A percentile compares a stretch with the other conserved stretches of the same genome.
Conservation (phyloP, 2,113 vertebrate genomes). For the Ailuropoda melanoleuca region DNA sequence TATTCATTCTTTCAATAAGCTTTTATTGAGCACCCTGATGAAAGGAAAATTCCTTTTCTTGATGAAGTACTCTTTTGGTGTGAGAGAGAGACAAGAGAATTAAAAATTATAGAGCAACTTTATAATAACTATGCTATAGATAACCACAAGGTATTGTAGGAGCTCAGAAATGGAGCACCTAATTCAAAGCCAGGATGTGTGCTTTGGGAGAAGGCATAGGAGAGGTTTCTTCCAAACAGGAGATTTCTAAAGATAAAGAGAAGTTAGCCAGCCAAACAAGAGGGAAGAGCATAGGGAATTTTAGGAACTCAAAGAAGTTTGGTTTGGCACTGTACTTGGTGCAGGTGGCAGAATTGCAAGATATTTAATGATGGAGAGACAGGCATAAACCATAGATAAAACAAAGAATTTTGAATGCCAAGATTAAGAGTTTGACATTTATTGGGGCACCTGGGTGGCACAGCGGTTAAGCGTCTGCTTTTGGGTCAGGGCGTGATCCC, state of each 20-base stretch:
- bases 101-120: neutral
- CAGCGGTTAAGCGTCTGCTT: too few species aligned
- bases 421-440: neutral
- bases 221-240: neutral
- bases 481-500: too few species aligned
- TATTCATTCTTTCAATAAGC: neutral
- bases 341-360: neutral
- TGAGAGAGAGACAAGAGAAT: neutral
- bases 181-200: neutral
- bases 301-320: neutral
- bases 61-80: neutral
- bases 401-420: conserved; percentile 24
- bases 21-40: neutral
- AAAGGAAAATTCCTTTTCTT: neutral
- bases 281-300: neutral
- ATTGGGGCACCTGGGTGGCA: too few species aligned
- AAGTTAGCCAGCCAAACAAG: neutral
- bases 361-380: neutral
- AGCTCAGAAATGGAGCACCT: neutral
- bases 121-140: neutral
- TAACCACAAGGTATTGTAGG: neutral
- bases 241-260: neutral
- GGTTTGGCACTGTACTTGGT: neutral
- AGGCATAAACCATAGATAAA: neutral
- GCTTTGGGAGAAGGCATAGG: neutral